Percentiles rank a stretch among this genome's conserved stretches.
Conservation (phyloP, 2,888 invertebrate genomes). For the Cosmia pyralina region DNA sequence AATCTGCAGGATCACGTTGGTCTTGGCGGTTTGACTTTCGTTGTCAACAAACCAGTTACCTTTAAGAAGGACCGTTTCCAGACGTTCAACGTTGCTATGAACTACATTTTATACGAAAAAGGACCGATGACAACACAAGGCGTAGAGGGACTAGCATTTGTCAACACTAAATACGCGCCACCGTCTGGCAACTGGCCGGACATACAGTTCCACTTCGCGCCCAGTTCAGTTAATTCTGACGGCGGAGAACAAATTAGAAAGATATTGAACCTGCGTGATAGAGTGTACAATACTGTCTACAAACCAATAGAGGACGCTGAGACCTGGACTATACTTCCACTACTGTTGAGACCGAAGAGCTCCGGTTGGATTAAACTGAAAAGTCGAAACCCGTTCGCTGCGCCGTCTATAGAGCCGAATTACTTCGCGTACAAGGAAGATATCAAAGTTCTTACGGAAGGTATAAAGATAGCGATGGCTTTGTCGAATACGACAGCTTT, state of each 20-base stretch:
- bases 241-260: conserved; percentile 94
- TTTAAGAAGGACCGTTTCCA: conserved; percentile 95
- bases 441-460: conserved; percentile 94
- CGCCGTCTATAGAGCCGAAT: conserved; percentile 97
- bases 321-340: conserved; percentile 95
- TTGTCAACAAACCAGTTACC: conserved; percentile 94
- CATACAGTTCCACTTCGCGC: conserved; percentile 96
- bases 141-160: conserved; percentile 96
- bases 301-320: conserved; percentile 94
- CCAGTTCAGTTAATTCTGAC: conserved; percentile 96
- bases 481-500: conserved; percentile 95
- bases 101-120: conserved; percentile 94
- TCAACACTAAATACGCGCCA: conserved; percentile 96
- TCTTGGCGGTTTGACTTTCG: conserved; percentile 95
- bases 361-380: conserved; percentile 96
- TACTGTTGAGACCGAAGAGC: conserved; percentile 96
- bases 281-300: conserved; percentile 95
- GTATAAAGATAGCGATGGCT: conserved; percentile 95
- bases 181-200: conserved; percentile 94
- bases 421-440: conserved; percentile 97
- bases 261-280: conserved; percentile 93
- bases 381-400: conserved; percentile 94
- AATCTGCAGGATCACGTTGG: conserved; percentile 97
- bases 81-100: conserved; percentile 93
- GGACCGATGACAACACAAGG: conserved; percentile 96